These are phyloP conservation scores for Umimayanthus chanpuru DNA, from an alignment of 92 coral and sea anemone species.

Conservation along the genomic window DNA sequence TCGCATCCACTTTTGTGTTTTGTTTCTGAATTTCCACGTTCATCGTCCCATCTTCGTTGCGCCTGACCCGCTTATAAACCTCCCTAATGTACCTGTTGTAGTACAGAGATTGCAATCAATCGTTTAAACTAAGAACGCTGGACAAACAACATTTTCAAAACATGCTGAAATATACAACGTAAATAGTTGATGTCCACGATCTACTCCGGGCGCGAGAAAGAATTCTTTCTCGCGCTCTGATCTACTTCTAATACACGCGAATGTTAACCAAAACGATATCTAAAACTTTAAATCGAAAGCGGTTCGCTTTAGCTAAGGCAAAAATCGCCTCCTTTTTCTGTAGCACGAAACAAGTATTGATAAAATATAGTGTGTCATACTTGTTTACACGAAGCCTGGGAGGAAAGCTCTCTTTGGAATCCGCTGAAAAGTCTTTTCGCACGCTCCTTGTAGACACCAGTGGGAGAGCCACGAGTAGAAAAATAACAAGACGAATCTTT, in stretches of 20 bases:
- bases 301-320: neutral
- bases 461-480: neutral
- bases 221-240: too few species aligned
- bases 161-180: neutral
- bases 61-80: neutral
- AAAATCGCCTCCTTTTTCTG: neutral
- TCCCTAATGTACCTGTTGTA: constrained; percentile 11
- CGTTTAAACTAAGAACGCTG: neutral
- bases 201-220: too few species aligned
- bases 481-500: neutral
- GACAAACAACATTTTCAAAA: neutral
- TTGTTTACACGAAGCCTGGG: neutral
- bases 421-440: constrained; percentile 13
- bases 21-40: constrained; percentile 2
- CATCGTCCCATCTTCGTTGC: constrained; percentile 1
- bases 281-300: too few species aligned
- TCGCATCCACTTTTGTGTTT: neutral
- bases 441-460: constrained; percentile 17
- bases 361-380: neutral
- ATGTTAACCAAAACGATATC: too few species aligned
- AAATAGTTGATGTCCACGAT: too few species aligned
- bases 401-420: too few species aligned
- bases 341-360: neutral
- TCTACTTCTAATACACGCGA: too few species aligned
- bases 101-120: neutral